A percentile compares a stretch with the other conserved stretches of the same genome.
Evolutionary conservation across 2,797 vertebrate genomes (phyloP).

Genomic region (Setipinna tenuifilis): DNA sequence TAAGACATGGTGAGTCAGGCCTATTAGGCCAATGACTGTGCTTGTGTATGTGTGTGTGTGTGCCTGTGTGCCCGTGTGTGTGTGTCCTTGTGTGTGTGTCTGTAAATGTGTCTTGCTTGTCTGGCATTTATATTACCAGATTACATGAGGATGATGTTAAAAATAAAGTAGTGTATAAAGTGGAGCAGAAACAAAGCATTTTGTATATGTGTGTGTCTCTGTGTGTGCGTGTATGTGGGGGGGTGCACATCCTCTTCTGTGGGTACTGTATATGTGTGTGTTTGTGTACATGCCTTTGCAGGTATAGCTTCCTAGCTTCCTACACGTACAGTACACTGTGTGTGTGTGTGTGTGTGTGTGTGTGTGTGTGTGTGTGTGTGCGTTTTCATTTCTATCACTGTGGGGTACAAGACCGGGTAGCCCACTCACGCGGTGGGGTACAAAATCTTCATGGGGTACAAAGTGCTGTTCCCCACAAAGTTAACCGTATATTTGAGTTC

Average conservation of each 20-base stretch:
- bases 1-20: background rate
- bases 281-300: background rate
- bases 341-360: background rate
- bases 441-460: no score
- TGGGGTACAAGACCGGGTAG: no score
- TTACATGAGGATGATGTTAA: background rate
- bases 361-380: no score
- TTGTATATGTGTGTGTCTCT: background rate
- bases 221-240: background rate
- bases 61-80: background rate
- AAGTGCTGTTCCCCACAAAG: no score
- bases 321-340: background rate
- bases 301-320: background rate
- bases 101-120: background rate
- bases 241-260: background rate
- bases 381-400: no score
- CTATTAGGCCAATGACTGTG: background rate
- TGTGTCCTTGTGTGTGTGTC: background rate
- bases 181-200: background rate
- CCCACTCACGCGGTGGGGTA: no score
- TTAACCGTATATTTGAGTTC: no score
- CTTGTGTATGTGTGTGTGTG: background rate
- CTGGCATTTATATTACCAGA: background rate
- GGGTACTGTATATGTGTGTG: background rate
- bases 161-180: background rate